Percentiles rank a stretch among this genome's conserved stretches.
Conservation (phyloP, 1,140 invertebrate species). For the Drosophila leontia region DNA sequence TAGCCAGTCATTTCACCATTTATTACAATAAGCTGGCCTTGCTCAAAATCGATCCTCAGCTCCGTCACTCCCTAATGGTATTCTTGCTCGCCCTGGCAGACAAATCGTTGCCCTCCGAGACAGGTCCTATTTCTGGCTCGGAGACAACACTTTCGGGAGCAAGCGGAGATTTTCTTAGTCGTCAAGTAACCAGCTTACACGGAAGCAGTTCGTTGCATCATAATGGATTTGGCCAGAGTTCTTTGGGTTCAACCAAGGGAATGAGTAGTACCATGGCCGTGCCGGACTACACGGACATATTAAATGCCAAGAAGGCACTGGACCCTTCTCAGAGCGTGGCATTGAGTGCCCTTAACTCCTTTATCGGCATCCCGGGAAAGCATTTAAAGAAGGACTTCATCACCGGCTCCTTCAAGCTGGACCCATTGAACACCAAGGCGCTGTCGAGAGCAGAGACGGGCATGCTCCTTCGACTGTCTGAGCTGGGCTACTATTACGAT, state of each 20-base stretch:
- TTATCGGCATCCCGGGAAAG: conserved; percentile 93
- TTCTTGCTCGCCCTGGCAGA: conserved; percentile 2
- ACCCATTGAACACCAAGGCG: conserved; percentile 86
- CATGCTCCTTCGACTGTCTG: conserved; percentile 90
- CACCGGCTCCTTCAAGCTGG: conserved; percentile 89
- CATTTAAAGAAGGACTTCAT: conserved; percentile 89
- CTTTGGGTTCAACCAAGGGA: conserved; percentile 10
- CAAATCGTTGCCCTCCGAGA: neutral
- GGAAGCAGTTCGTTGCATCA: neutral
- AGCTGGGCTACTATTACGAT: conserved; percentile 93
- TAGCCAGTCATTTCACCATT: neutral
- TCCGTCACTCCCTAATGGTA: conserved; percentile 8
- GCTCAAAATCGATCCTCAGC: neutral
- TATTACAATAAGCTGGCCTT: conserved; percentile 9
- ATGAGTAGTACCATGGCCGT: neutral
- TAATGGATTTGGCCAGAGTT: conserved; percentile 34
- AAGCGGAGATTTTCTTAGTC: neutral
- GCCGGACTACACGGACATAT: conserved; percentile 24
- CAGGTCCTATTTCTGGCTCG: neutral
- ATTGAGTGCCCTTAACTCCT: conserved; percentile 92
- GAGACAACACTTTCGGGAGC: neutral
- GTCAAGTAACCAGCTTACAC: neutral
- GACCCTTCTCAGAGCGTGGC: conserved; percentile 86
- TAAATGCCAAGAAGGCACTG: conserved; percentile 25
- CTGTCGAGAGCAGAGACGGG: conserved; percentile 85